Evolutionary conservation across 2,113 vertebrate genomes (phyloP).

Genomic region (Sterrhoptilus dennistouni): DNA sequence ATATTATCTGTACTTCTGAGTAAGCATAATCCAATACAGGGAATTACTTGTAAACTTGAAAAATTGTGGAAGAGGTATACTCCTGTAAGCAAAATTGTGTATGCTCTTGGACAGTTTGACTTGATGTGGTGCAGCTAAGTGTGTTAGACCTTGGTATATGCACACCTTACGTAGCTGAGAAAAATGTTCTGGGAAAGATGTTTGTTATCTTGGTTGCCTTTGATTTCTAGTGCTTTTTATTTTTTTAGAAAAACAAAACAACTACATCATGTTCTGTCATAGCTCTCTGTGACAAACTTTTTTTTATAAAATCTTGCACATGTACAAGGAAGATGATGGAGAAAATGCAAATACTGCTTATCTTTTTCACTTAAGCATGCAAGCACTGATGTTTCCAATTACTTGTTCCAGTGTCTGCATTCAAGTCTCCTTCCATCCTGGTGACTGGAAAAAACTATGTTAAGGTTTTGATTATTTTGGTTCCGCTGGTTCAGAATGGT

Average conservation of each 20-base stretch:
- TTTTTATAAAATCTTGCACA: constrained; percentile 57
- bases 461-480: constrained; percentile 32
- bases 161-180: constrained; percentile 29
- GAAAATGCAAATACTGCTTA: constrained; percentile 48
- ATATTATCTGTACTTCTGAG: constrained; percentile 22
- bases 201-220: constrained; percentile 46
- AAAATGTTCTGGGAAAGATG: constrained; percentile 35
- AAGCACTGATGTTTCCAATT: constrained; percentile 45
- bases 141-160: constrained; percentile 49
- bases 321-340: constrained; percentile 44
- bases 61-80: background rate
- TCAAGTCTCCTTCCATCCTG: constrained; percentile 23
- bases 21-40: constrained; percentile 24
- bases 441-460: constrained; percentile 54
- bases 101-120: constrained; percentile 33
- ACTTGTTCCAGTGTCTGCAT: constrained; percentile 38
- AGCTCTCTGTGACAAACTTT: constrained; percentile 44
- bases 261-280: constrained; percentile 30
- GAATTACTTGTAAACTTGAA: constrained; percentile 46
- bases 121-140: constrained; percentile 54
- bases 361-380: constrained; percentile 66
- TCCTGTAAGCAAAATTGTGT: constrained; percentile 54
- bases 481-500: constrained; percentile 19
- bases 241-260: background rate
- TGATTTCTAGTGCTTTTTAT: constrained; percentile 46